These are phyloP conservation scores for Megastigmus dorsalis DNA, from an alignment of 2,888 invertebrate species.

Conservation along the genomic window DNA sequence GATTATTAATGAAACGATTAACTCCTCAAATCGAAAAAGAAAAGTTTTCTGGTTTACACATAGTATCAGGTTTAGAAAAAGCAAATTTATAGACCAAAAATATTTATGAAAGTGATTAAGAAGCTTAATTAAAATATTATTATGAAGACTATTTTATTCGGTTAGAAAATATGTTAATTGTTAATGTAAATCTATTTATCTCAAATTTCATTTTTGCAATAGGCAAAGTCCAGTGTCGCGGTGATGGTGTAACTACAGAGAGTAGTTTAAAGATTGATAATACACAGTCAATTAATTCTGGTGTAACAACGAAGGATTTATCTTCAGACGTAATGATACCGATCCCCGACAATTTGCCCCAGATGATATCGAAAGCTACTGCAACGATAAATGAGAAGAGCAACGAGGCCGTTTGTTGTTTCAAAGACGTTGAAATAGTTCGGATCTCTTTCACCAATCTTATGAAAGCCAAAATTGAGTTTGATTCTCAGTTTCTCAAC, in stretches of 20 bases:
- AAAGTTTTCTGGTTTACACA: not conserved
- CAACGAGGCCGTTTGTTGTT: too few species aligned
- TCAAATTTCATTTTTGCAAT: not conserved
- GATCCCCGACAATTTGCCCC: too few species aligned
- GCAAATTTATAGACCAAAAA: not conserved
- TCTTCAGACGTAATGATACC: too few species aligned
- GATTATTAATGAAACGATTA: not conserved
- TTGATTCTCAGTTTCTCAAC: constrained; percentile 66
- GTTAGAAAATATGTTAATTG: not conserved
- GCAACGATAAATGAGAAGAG: not conserved
- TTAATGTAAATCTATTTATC: not conserved
- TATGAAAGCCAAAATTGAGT: constrained; percentile 66
- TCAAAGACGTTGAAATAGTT: too few species aligned
- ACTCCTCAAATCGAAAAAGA: not conserved
- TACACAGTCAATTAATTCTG: too few species aligned
- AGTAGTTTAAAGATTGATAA: not conserved
- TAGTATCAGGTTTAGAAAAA: not conserved
- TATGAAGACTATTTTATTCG: not conserved
- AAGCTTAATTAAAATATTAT: too few species aligned
- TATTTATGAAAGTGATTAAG: not conserved
- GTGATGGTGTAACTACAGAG: not conserved
- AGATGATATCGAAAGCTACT: too few species aligned
- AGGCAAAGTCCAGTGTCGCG: constrained; percentile 9
- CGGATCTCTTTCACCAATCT: constrained; percentile 62
- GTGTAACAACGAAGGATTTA: too few species aligned